These are phyloP conservation scores for Orycteropus afer DNA, from an alignment of 2,113 vertebrate species.

Conservation along the genomic window DNA sequence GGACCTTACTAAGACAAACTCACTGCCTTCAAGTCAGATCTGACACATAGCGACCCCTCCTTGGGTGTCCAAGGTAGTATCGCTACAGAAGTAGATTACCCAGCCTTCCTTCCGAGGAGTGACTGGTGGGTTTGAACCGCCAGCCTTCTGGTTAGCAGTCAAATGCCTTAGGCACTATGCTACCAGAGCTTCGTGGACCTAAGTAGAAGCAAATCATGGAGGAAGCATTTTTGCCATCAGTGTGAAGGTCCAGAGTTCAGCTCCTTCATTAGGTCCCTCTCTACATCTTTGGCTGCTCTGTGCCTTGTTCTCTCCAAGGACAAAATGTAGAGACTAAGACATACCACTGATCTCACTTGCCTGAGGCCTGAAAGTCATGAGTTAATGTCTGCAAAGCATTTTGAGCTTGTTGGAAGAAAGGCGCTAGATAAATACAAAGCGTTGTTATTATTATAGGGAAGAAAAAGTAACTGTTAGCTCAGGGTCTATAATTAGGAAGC, in stretches of 20 bases:
- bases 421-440: slow-evolving; percentile 81
- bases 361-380: slow-evolving; percentile 61
- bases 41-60: too few species aligned
- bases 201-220: not conserved
- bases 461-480: slow-evolving; percentile 79
- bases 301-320: not conserved
- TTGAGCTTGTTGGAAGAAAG: slow-evolving; percentile 73
- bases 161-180: too few species aligned
- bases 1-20: too few species aligned
- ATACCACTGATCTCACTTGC: not conserved
- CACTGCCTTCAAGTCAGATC: too few species aligned
- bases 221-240: not conserved
- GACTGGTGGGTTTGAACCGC: too few species aligned
- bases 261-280: not conserved
- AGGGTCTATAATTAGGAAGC: slow-evolving; percentile 79
- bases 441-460: slow-evolving; percentile 80
- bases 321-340: not conserved
- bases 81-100: too few species aligned
- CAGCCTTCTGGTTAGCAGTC: too few species aligned
- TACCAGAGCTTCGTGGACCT: too few species aligned
- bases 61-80: too few species aligned
- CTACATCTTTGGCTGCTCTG: not conserved
- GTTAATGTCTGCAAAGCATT: slow-evolving; percentile 76
- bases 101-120: too few species aligned
- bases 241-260: not conserved